A percentile compares a stretch with the other conserved stretches of the same genome.
Conservation (phyloP, 2,797 vertebrate genomes). For the Myotis pilosus region DNA sequence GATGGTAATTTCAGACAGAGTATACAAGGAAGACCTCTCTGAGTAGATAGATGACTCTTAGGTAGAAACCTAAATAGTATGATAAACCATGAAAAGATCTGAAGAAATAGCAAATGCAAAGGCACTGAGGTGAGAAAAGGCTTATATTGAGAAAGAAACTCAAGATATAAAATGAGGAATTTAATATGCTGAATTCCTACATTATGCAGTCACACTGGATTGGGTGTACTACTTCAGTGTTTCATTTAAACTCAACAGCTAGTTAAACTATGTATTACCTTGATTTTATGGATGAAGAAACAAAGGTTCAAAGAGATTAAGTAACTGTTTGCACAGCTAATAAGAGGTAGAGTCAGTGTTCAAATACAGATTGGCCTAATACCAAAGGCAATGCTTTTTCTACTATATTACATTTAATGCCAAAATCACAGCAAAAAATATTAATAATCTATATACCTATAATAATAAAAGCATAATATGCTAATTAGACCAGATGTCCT, state of each 20-base stretch:
- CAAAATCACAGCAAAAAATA: constrained; percentile 32
- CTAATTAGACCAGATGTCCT: no score
- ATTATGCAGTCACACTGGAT: background rate
- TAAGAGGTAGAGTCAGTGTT: background rate
- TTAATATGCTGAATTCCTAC: background rate
- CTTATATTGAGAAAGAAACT: constrained; percentile 14
- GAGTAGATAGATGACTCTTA: background rate
- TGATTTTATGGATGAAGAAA: constrained; percentile 16
- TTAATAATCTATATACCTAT: background rate
- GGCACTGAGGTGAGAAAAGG: background rate
- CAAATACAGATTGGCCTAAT: background rate
- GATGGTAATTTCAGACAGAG: background rate
- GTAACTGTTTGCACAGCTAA: background rate
- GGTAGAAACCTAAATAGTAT: background rate
- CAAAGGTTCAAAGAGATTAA: constrained; percentile 36
- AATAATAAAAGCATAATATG: background rate
- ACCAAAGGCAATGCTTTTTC: background rate
- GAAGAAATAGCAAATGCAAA: constrained; percentile 3
- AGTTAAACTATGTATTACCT: background rate
- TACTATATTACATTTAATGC: background rate
- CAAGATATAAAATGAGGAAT: background rate
- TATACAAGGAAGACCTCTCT: background rate
- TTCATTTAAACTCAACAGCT: background rate
- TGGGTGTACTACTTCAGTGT: background rate
- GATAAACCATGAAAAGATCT: background rate